A percentile compares a stretch with the other conserved stretches of the same genome.
Evolutionary conservation across 2,113 vertebrate species (phyloP).

Genomic region (Rhea pennata): DNA sequence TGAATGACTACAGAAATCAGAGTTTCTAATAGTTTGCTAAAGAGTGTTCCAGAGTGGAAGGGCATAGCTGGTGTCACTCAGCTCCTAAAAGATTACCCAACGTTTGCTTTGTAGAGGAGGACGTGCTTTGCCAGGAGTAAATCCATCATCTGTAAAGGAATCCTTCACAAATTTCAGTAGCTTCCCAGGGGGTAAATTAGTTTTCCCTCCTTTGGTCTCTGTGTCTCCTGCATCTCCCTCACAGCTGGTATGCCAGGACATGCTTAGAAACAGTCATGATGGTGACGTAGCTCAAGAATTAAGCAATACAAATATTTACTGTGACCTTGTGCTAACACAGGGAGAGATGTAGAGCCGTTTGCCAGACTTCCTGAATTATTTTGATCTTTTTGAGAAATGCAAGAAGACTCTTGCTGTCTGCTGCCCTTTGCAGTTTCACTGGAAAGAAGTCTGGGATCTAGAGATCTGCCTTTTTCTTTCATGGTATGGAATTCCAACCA

Average conservation of each 20-base stretch:
- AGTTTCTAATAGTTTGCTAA: slow-evolving; percentile 30
- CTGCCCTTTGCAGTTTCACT: background rate
- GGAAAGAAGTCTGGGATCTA: background rate
- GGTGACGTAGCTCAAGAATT: background rate
- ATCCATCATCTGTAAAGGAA: background rate
- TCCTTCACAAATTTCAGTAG: background rate
- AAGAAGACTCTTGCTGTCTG: background rate
- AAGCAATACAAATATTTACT: slow-evolving; percentile 14
- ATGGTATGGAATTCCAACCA: background rate
- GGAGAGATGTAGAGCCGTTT: background rate
- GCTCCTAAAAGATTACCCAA: background rate
- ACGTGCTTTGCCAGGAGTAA: background rate
- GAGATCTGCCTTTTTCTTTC: background rate
- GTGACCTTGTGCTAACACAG: background rate
- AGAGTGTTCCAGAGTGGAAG: background rate
- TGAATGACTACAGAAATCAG: background rate
- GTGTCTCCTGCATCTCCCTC: background rate
- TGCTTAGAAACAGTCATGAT: background rate
- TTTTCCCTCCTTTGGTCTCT: background rate
- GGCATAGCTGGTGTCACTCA: slow-evolving; percentile 29
- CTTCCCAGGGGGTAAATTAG: background rate
- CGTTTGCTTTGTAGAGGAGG: background rate
- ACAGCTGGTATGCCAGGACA: background rate
- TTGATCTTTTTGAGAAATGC: background rate
- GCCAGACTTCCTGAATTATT: background rate